Evolutionary conservation across 2,888 invertebrate genomes (phyloP).

Genomic region (Erpobdella octoculata): DNA sequence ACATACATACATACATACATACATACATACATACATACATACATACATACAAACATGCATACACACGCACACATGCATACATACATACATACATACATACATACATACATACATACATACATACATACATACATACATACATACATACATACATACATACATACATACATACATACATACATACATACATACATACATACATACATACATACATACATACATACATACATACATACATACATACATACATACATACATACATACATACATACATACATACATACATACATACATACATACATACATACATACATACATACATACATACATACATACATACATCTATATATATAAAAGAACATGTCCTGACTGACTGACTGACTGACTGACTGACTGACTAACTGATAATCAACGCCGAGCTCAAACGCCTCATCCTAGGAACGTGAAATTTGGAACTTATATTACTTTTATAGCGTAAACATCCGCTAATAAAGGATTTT

Average conservation of each 20-base stretch:
- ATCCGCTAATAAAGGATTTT: no score
- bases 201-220: conserved; percentile 1
- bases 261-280: conserved; percentile 15
- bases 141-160: background rate
- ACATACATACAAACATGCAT: background rate
- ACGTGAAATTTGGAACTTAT: no score
- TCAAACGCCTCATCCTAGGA: no score
- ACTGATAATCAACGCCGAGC: no score
- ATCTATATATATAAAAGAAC: no score
- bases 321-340: conserved; percentile 3
- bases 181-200: conserved; percentile 1
- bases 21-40: background rate
- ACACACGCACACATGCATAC: background rate
- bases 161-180: background rate
- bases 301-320: conserved; percentile 4
- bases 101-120: no score
- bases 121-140: background rate
- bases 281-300: conserved; percentile 10
- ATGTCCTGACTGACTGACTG: no score
- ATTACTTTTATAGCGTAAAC: no score
- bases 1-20: background rate
- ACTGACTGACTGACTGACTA: no score
- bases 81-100: background rate
- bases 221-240: background rate
- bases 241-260: conserved; percentile 8